Conservation (phyloP, 2,113 vertebrate genomes). For the Poeciliopsis turrubarensis region DNA sequence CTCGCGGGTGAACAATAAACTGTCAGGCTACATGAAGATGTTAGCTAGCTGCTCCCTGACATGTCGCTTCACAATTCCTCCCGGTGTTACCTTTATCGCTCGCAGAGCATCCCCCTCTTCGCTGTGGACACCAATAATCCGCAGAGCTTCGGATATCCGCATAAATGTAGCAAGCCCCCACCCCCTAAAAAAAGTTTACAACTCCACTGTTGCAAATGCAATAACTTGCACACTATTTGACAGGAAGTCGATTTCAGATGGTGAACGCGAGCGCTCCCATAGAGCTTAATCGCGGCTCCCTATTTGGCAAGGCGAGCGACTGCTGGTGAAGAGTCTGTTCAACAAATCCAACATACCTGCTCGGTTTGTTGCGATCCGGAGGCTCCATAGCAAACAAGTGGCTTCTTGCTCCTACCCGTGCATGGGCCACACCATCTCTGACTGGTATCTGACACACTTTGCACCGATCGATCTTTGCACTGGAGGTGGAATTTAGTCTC, state of each 20-base stretch:
- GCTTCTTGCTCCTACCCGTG: constrained; percentile 66
- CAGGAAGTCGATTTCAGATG: constrained; percentile 71
- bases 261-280: constrained; percentile 60
- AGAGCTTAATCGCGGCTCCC: constrained; percentile 51
- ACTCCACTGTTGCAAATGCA: constrained; percentile 75
- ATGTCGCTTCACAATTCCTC: constrained; percentile 34
- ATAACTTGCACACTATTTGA: constrained; percentile 81
- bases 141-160: background rate
- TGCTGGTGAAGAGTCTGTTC: constrained; percentile 74
- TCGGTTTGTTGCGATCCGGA: constrained; percentile 76
- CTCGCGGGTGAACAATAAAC: constrained; percentile 65
- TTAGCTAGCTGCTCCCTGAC: constrained; percentile 62
- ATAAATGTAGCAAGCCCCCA: constrained; percentile 15
- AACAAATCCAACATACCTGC: constrained; percentile 79
- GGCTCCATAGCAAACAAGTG: constrained; percentile 79
- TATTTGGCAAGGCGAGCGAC: constrained; percentile 77
- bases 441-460: constrained; percentile 48
- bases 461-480: constrained; percentile 73
- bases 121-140: background rate
- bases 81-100: constrained; percentile 66
- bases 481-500: constrained; percentile 38
- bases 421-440: constrained; percentile 76
- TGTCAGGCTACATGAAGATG: constrained; percentile 57
- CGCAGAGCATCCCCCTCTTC: constrained; percentile 53
- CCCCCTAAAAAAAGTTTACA: constrained; percentile 79